Base-by-base conservation (phyloP, 2,888 invertebrate species). In the Heliconius erato region DNA sequence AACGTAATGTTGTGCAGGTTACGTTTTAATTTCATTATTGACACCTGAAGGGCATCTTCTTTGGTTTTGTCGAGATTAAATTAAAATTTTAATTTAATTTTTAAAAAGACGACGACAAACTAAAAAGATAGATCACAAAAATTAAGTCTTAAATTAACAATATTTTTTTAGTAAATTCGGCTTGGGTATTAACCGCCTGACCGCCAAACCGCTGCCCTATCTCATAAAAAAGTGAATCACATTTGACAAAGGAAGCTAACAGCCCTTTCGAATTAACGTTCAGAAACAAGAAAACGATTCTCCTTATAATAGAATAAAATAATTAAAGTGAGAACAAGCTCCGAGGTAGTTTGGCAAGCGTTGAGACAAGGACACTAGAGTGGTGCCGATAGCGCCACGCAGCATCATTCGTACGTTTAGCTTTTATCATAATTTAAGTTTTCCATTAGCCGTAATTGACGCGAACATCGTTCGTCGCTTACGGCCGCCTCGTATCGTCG, bases 351-450 rank as follows among this genome's bases (percentile, higher is more conserved):
- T 80, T 72, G 26, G 80, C 32, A n/a, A 59, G 44, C 16, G 35
- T 74, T 59, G 71, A 79, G 83, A 74, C 82, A 69, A 84, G 81
- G 86, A 84, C 67, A 78, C 82, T 85, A 88, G 84, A 80, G 74
- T 84, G 82, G 84, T 82, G 72, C 85, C 85, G 85, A 88, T 89
- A 88, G 86, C 90, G 89, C 89, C 90, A 89, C 90, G 89, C 93
- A 93, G 93, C 91, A 91, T 93, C 93, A 92, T 91, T 89, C 90
- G 90, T 90, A 92, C 93, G 91, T 91, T 94, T 91, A 91, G 95
- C 95, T 96, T 95, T 95, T 95, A 95, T 95, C 95, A 96, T 95
- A 96, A 95, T 96, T 96, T 95, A 95, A 95, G 95, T 96, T 95
- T 94, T 95, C 95, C 96, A 96, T 96, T 95, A 95, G 94, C 92